Conservation (phyloP, 2,888 invertebrate species). For the Agonopterix subpropinquella region DNA sequence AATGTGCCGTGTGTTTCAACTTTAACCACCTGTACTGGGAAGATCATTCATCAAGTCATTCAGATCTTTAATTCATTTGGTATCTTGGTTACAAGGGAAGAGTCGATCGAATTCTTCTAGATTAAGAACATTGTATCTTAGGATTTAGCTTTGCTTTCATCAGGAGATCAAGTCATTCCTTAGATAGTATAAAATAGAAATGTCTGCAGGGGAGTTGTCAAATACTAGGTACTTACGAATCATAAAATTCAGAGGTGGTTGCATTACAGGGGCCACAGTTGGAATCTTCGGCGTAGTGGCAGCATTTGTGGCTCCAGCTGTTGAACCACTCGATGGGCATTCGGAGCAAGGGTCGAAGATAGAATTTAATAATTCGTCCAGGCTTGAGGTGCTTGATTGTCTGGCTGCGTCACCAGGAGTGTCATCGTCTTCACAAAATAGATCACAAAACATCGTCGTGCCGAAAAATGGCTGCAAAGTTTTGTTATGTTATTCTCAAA, state of each 20-base stretch:
- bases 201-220: no score
- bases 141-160: no score
- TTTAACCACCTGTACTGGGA: no score
- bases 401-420: conserved; percentile 22
- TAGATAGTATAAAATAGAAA: no score
- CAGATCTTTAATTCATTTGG: no score
- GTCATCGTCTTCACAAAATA: conserved; percentile 42
- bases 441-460: conserved; percentile 12
- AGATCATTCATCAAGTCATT: no score
- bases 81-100: no score
- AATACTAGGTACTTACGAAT: conserved; percentile 31
- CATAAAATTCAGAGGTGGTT: conserved; percentile 22
- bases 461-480: conserved; percentile 4
- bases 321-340: conserved; percentile 14
- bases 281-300: neutral
- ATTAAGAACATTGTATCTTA: no score
- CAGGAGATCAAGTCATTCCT: no score
- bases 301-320: neutral
- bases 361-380: conserved; percentile 13
- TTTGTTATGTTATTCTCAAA: neutral
- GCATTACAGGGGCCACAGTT: conserved; percentile 3
- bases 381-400: conserved; percentile 20
- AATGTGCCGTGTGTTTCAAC: no score
- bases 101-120: no score
- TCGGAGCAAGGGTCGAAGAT: conserved; percentile 18